Evolutionary conservation across 1,140 invertebrate species (phyloP), one percentile per base, ranked within the genome.

Genomic region (Tribolium castaneum): DNA sequence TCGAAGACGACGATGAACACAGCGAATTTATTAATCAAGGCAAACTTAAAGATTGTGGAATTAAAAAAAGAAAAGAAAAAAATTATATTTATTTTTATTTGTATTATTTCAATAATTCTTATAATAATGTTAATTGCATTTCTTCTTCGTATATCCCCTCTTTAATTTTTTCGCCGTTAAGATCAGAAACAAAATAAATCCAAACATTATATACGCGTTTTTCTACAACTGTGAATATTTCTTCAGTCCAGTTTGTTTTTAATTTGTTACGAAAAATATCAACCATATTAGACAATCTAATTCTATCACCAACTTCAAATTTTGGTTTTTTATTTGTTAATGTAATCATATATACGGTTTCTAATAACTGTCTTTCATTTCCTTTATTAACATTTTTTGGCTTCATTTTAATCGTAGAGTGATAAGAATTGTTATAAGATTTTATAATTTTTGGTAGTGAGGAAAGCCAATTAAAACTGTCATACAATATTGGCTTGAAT

Each of bases 401-500:
- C 13, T 72, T 72, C 70, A 72, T 72, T 50, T 72, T 72, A 50
- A 72, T 51, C 16, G 70, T 72, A 50, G 16, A 12, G 6, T 70
- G 66, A 35, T 70, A 70, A 35, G 6, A 54, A 54, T 54, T 54
- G 52, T 54, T 54, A 54, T 54, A 54, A 54, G 52, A 54, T 54
- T 54, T 54, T 54, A 54, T 54, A 54, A 54, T 54, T 54, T 54
- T 54, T 54, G 52, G 52, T 1, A 54, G 52, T 54, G 4, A 14
- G 16, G 52, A 54, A 54, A 54, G 52, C 71, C 83, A 88, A 30
- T 80, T 82, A 39, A 81, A 79, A 22, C 77, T 84, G 6, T 85
- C 84, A 54, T 80, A 66, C 54, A 83, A 70, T 39, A 83, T 86
- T 77, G 88, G 87, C 70, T 84, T 79, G 76, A 89, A 83, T 76